Evolutionary conservation across 1,140 invertebrate species (phyloP).

Genomic region (Dinoponera quadriceps): DNA sequence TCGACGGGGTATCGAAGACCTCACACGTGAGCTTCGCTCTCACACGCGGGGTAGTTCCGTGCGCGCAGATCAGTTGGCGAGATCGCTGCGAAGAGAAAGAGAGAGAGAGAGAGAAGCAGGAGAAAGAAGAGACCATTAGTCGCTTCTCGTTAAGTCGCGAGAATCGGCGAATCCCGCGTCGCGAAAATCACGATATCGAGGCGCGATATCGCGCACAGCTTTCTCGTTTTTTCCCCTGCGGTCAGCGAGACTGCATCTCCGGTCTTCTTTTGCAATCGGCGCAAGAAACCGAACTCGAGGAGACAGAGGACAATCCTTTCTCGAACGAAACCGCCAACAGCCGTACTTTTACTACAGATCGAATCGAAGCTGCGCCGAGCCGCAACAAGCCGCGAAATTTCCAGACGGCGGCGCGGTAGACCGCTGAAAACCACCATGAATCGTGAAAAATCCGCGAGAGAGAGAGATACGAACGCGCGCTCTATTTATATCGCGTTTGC

Average conservation of each 20-base stretch:
- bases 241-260: no score
- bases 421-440: no score
- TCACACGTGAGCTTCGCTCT: neutral
- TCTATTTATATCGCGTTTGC: neutral
- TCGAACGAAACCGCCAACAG: neutral
- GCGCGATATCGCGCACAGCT: constrained; percentile 16
- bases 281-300: constrained; percentile 11
- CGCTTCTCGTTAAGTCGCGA: constrained; percentile 45
- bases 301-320: neutral
- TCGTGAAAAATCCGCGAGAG: neutral
- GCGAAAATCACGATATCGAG: constrained; percentile 43
- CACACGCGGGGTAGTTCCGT: neutral
- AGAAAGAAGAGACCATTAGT: constrained; percentile 30
- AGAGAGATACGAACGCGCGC: neutral
- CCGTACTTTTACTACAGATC: neutral
- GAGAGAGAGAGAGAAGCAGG: neutral
- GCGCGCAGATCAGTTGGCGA: constrained; percentile 34
- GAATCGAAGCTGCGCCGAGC: neutral
- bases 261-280: no score
- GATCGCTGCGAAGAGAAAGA: no score
- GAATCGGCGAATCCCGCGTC: constrained; percentile 26
- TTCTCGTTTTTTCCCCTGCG: constrained; percentile 20
- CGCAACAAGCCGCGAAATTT: neutral
- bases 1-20: constrained; percentile 36
- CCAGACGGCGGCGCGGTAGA: neutral